A percentile compares a stretch with the other conserved stretches of the same genome.
phyloP scores from a whole-genome alignment of 1,140 invertebrate species.

The Penaeus chinensis region DNA sequence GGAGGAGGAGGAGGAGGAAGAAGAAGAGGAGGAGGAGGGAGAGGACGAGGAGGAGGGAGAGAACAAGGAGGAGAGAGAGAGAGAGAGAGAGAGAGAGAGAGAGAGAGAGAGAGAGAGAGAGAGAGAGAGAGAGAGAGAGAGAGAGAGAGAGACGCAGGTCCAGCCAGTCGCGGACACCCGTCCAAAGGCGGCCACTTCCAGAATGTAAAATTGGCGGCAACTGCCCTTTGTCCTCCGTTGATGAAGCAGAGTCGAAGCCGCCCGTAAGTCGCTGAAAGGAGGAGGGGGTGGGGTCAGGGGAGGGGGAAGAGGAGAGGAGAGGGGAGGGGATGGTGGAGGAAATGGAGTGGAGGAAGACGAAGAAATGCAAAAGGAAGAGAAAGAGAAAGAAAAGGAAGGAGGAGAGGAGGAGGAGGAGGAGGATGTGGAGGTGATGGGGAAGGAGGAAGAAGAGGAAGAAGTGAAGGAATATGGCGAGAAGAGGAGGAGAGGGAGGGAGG shows the following conservation, averaged over 20 bases:
- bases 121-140: background rate
- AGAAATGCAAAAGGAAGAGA: too few species aligned
- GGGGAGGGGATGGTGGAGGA: too few species aligned
- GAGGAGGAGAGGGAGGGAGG: background rate
- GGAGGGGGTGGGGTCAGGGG: too few species aligned
- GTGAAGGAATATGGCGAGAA: too few species aligned
- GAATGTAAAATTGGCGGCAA: conserved; percentile 49
- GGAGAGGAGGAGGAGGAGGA: background rate
- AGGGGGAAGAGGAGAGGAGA: too few species aligned
- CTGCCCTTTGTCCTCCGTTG: conserved; percentile 47
- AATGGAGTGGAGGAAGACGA: too few species aligned
- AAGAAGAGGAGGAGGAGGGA: background rate
- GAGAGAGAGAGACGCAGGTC: background rate
- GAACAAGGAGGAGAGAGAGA: background rate
- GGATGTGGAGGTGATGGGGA: fast-evolving
- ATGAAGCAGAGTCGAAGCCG: conserved; percentile 40
- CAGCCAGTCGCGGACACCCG: background rate
- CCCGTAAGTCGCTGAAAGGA: background rate
- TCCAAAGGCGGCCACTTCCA: conserved; percentile 42
- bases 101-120: background rate
- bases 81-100: background rate
- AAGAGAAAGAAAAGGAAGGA: background rate
- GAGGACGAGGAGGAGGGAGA: background rate
- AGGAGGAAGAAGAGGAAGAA: too few species aligned
- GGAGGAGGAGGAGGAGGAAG: background rate